These are phyloP conservation scores for Ommatoiulus sabulosus DNA, from an alignment of 2,888 invertebrate species.

Conservation along the genomic window DNA sequence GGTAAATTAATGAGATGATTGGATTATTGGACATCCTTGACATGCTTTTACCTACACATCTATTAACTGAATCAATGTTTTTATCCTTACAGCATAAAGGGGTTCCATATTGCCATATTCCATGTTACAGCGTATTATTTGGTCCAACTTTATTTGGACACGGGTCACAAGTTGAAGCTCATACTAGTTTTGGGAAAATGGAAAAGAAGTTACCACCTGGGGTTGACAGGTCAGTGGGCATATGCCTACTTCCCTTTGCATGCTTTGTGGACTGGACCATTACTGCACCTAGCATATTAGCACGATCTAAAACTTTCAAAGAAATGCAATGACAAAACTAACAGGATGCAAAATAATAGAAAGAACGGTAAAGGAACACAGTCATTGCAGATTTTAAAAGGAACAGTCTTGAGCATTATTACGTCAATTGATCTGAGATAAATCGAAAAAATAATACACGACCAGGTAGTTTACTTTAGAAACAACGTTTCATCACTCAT, in stretches of 20 bases:
- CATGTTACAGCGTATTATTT: constrained; percentile 84
- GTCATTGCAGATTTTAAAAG: no score
- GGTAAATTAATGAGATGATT: constrained; percentile 66
- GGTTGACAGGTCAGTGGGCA: constrained; percentile 54
- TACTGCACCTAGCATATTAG: no score
- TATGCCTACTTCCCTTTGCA: not conserved
- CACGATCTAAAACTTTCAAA: no score
- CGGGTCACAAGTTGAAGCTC: constrained; percentile 83
- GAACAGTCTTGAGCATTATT: no score
- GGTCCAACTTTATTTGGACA: constrained; percentile 86
- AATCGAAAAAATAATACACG: no score
- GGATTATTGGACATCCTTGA: not conserved
- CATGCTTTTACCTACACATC: not conserved
- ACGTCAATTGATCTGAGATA: no score
- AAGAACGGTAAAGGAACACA: no score
- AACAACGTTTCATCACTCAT: no score
- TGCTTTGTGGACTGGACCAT: no score
- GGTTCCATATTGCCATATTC: constrained; percentile 85
- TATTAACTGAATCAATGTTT: constrained; percentile 4
- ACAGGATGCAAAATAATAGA: no score
- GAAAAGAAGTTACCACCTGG: constrained; percentile 53
- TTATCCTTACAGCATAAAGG: constrained; percentile 77
- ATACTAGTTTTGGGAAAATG: constrained; percentile 79
- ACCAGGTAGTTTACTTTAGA: no score
- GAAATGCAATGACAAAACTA: no score